Conservation (phyloP, 2,888 invertebrate species). For the Pammene aurita region DNA sequence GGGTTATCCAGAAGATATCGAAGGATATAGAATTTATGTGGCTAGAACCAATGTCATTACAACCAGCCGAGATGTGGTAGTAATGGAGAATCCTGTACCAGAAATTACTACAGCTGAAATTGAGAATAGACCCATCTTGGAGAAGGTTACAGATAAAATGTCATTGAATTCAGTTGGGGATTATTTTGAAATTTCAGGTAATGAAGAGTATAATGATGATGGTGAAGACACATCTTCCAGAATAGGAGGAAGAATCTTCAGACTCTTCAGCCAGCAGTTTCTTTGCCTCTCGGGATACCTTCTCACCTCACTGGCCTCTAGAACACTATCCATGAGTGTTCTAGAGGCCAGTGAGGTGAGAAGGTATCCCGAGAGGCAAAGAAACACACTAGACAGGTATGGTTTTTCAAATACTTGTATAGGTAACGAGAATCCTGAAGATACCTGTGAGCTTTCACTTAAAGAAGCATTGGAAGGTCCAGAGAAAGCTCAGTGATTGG, state of each 20-base stretch:
- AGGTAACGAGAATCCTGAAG: not conserved
- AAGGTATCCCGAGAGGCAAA: not conserved
- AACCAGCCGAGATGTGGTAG: slow-evolving; percentile 41
- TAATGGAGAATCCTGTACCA: slow-evolving; percentile 26
- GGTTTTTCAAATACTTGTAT: not conserved
- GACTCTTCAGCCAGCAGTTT: not conserved
- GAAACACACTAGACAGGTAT: slow-evolving; percentile 4
- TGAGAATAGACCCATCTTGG: not conserved
- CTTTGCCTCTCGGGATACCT: slow-evolving; percentile 1
- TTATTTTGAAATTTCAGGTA: not conserved
- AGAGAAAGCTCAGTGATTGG: slow-evolving; percentile 41
- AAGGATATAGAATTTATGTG: slow-evolving; percentile 41
- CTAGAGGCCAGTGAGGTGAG: not conserved
- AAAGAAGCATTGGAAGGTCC: slow-evolving; percentile 38
- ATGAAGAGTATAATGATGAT: not conserved
- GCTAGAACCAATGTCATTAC: slow-evolving; percentile 31
- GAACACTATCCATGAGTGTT: not conserved
- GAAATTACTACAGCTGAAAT: not conserved
- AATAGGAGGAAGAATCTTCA: slow-evolving; percentile 16
- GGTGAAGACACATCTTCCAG: slow-evolving; percentile 36
- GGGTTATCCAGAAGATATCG: slow-evolving; percentile 41
- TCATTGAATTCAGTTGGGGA: slow-evolving; percentile 47
- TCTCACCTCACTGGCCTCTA: not conserved
- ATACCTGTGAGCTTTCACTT: not conserved
- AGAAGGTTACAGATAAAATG: slow-evolving; percentile 43